phyloP scores from a whole-genome alignment of 2,797 vertebrate species.

The Cirrhinus mrigala region DNA sequence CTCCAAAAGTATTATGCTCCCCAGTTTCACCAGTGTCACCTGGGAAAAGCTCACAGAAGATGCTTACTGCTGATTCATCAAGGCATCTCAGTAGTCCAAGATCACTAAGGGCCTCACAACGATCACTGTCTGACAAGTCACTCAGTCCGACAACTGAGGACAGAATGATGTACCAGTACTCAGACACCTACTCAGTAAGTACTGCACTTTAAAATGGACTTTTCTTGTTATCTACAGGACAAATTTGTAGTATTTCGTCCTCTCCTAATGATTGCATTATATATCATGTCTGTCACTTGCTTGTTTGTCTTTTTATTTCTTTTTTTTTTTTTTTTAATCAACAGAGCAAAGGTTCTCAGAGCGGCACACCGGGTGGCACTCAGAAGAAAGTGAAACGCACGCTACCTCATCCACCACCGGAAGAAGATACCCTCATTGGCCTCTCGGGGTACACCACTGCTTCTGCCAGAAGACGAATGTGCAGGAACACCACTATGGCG shows the following conservation, averaged over 20 bases:
- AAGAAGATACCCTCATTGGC: constrained; percentile 84
- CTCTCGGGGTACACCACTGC: constrained; percentile 87
- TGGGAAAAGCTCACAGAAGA: constrained; percentile 88
- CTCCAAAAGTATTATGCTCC: constrained; percentile 92
- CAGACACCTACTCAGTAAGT: constrained; percentile 93
- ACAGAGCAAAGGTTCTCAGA: constrained; percentile 86
- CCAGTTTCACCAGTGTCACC: constrained; percentile 92
- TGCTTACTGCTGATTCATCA: constrained; percentile 87
- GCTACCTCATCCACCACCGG: constrained; percentile 95
- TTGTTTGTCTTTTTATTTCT: constrained; percentile 24
- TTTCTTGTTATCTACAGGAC: constrained; percentile 9
- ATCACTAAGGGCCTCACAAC: constrained; percentile 89
- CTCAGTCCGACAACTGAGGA: constrained; percentile 93
- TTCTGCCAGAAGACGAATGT: constrained; percentile 92
- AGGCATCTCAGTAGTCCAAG: constrained; percentile 90
- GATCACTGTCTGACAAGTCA: constrained; percentile 94
- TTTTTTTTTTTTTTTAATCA: constrained; percentile 55
- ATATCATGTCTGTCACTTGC: background rate
- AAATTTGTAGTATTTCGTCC: background rate
- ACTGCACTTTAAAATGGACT: background rate
- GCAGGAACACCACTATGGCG: constrained; percentile 96
- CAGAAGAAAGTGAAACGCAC: constrained; percentile 99
- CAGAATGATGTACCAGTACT: constrained; percentile 92
- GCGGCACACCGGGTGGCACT: constrained; percentile 80
- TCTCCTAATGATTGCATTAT: background rate